Evolutionary conservation across 2,113 vertebrate genomes (phyloP), one percentile per base, ranked within the genome.

Genomic region (Austrofundulus limnaeus): DNA sequence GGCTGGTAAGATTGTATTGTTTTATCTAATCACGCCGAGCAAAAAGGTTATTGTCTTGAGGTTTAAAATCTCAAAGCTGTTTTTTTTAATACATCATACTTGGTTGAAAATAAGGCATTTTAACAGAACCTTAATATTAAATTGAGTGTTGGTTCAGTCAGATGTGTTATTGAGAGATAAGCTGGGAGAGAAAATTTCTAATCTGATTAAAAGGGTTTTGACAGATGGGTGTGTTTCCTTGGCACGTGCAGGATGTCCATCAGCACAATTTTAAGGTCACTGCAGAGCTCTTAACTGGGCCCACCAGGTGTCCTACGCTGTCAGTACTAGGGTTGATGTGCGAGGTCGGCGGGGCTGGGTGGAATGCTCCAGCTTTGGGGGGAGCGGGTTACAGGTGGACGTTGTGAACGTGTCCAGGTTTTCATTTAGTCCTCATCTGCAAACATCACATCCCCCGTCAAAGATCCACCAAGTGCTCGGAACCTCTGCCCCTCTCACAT

Each of bases 261-360:
- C 2, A 21, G 39, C 56, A 5, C 20, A 23, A 5, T 38, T 51
- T 46, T 65, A 20, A 67, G 70, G 67, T 71, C 78, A 49, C 45
- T 7, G 23, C 47, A 2, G 72, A 79, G 71, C 77, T 84, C 70
- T n/a, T 58, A 77, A 75, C 76, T 67, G 61, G 55, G 65, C 55
- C 72, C 75, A 81, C 72, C 21, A 39, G 24, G 46, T 60, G 79
- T 72, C 75, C 73, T 82, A 7, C 37, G 0, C 48, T 81, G 78
- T 85, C 79, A 54, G 45, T n/a, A 42, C 4, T 13, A 14, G 61
- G 68, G 78, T 69, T 66, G 81, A 77, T 61, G 56, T 38, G 37
- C 15, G 28, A 56, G 71, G 59, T 60, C 53, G 38, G n/a, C 8
- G 41, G 42, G 37, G 28, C 41, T 37, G 55, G 42, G 62, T 43